Evolutionary conservation across 2,888 invertebrate species (phyloP), one percentile per base, ranked within the genome.

Genomic region (Parelbella ahira): DNA sequence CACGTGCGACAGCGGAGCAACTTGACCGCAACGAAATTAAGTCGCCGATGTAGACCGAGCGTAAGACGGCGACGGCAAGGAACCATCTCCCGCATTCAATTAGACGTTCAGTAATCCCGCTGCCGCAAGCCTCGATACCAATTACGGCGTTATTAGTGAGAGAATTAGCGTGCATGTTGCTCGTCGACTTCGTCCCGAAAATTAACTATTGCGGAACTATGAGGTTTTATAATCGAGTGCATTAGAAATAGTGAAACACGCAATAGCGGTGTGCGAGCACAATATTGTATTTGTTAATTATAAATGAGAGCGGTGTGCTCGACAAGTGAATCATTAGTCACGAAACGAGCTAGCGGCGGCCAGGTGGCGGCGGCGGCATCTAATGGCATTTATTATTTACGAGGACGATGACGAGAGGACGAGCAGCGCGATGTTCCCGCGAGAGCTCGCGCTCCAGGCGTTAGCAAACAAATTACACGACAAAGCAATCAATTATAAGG

Each of bases 401-500:
- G 65, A 61, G 58, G 55, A 74, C 70, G 68, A 75, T 75, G 78
- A 77, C 68, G 75, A 79, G 64, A 69, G 68, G 69, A 70, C 68
- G 66, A 64, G 60, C 60, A 62, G 53, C 63, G 59, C 66, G 60
- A 60, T 54, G 58, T 61, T 81, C 86, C 80, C 82, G 74, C 63
- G 83, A 81, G 83, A 69, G 68, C 53, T 60, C 63, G 59, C 68
- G 69, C 56, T 58, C 62, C 47, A 52, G 62, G 54, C 70, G 72
- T 68, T 68, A 66, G 65, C 83, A 86, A 87, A 87, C 84, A 87
- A 87, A 87, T 87, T 87, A 86, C 76, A 76, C 77, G 82, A 86
- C 87, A 86, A 84, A 84, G 86, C 86, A 86, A 87, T 86, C 86
- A 87, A 87, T 86, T 87, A 83, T 71, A 77, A 81, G 78, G 78